A percentile compares a stretch with the other conserved stretches of the same genome.
phyloP scores from a whole-genome alignment of 2,888 invertebrate species.

The Drosophila nigricruria region DNA sequence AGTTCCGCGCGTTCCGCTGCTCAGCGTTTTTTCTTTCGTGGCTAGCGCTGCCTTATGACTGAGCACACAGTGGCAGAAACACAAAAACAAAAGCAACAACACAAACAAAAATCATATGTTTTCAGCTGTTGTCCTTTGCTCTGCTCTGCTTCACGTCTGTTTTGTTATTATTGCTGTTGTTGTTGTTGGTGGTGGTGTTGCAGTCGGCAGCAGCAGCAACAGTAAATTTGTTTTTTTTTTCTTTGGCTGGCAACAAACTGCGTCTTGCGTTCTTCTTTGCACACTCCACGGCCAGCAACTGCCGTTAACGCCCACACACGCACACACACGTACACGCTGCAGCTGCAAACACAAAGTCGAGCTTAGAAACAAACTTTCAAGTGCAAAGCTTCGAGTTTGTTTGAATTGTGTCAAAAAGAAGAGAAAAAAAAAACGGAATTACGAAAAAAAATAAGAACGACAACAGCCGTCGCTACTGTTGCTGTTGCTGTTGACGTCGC shows the following conservation, averaged over 20 bases:
- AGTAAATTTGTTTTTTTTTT: conserved; percentile 37
- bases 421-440: conserved; percentile 32
- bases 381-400: conserved; percentile 64
- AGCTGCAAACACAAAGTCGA: conserved; percentile 54
- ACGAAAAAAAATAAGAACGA: conserved; percentile 14
- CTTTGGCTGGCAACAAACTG: conserved; percentile 63
- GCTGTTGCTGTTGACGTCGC: conserved; percentile 48
- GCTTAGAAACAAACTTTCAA: conserved; percentile 73
- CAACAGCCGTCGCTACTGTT: conserved; percentile 30
- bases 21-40: conserved; percentile 6
- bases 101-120: conserved; percentile 83
- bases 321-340: conserved; percentile 20
- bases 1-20: conserved; percentile 54
- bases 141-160: conserved; percentile 11
- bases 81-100: conserved; percentile 69
- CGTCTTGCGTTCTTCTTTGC: conserved; percentile 54
- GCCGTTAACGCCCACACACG: conserved; percentile 40
- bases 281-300: conserved; percentile 8
- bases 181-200: conserved; percentile 34
- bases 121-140: conserved; percentile 67
- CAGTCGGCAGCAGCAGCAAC: conserved; percentile 74
- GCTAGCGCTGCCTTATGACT: conserved; percentile 29
- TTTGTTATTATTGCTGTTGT: conserved; percentile 22
- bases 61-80: conserved; percentile 24
- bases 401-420: conserved; percentile 64